A percentile compares a stretch with the other conserved stretches of the same genome.
Conservation (phyloP, 2,113 vertebrate genomes). For the Pygoscelis antarcticus region DNA sequence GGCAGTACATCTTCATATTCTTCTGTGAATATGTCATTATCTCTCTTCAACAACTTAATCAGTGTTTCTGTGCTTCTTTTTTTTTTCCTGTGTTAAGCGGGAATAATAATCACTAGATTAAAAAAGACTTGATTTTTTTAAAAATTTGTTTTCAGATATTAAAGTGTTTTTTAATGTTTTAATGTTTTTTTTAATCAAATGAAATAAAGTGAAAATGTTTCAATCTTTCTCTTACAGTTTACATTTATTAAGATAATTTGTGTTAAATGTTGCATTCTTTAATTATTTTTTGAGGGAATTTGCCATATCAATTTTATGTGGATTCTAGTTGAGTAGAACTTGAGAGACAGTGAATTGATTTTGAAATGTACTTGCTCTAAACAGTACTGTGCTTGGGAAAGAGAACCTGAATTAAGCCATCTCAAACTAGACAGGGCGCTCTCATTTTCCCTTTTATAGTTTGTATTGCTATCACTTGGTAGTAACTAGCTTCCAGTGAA, state of each 20-base stretch:
- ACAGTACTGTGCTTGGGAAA: not conserved
- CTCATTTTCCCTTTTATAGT: not conserved
- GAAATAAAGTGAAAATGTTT: not conserved
- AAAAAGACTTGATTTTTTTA: not conserved
- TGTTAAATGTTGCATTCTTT: not conserved
- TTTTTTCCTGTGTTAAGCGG: not conserved
- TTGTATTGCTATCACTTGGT: not conserved
- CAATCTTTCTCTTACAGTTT: not conserved
- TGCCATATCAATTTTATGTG: not conserved
- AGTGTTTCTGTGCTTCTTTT: not conserved
- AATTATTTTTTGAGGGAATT: not conserved
- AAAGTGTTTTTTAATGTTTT: not conserved
- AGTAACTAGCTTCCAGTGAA: not conserved
- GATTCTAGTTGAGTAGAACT: not conserved
- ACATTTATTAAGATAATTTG: not conserved
- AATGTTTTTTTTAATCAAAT: not conserved
- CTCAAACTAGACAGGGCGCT: not conserved
- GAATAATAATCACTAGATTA: not conserved
- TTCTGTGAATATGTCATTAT: not conserved
- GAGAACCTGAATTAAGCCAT: not conserved
- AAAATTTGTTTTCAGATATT: not conserved
- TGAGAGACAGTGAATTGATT: not conserved
- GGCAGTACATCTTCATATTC: not conserved
- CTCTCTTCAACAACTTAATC: slow-evolving; percentile 1
- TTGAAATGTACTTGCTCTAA: not conserved